Evolutionary conservation across 1,140 invertebrate genomes (phyloP), one percentile per base, ranked within the genome.

Genomic region (Nymphalis io): DNA sequence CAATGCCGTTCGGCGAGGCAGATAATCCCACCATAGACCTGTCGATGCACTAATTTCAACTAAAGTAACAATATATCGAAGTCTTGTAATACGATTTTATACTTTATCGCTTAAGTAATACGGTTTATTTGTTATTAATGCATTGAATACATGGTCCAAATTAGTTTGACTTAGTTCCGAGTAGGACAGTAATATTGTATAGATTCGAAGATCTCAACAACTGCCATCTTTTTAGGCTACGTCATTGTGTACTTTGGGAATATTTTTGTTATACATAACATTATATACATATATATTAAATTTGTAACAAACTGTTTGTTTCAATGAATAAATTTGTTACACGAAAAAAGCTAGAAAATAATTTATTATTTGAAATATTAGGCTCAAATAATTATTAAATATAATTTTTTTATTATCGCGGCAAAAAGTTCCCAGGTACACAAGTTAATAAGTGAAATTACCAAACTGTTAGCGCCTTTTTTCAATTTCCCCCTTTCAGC

Each of bases 151-250:
- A 59, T 57, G 15, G 21, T 69, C 18, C 40, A 39, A 64, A 65
- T 69, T 57, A 20, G 55, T 68, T 80, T 80, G 81, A 82, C 80
- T 83, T 82, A 81, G 83, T 85, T 78, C 78, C 62, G 38, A 66
- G 66, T 75, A 72, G 80, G 83, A 65, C 53, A 70, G 68, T 73
- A 74, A 75, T 80, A 80, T 85, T 82, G 75, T 82, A 69, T 83
- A 88, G 73, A 80, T 85, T 81, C 73, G 79, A 80, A 81, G 87
- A 89, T 88, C 87, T 89, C 87, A 88, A 57, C 63, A 74, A 83
- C 81, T 83, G 81, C 80, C 84, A 84, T 83, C 81, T 77, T 78
- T 76, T 81, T 80, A 82, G 78, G 77, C 72, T 80, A 75, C 55
- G 63, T 48, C 33, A 62, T 40, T 73, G 51, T 58, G 59, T 59